Evolutionary conservation across 1,140 invertebrate species (phyloP).

Genomic region (Andricus grossulariae): DNA sequence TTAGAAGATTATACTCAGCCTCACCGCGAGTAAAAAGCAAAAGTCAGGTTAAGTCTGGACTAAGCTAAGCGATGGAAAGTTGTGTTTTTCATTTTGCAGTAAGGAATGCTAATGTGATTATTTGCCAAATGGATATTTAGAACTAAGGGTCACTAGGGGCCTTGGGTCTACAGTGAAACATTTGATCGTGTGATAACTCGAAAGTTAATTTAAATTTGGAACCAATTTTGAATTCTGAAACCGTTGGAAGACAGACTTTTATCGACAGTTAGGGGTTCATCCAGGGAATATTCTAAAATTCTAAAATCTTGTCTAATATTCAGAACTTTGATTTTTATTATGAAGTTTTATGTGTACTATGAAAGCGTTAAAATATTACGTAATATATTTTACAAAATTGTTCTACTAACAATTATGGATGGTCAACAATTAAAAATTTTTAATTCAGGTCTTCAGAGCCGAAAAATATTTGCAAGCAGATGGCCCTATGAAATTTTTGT

Average conservation of each 20-base stretch:
- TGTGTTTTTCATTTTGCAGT: not conserved
- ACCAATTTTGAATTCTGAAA: not conserved
- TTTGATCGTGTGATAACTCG: slow-evolving; percentile 1
- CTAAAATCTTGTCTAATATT: no score
- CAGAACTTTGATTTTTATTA: no score
- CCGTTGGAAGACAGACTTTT: not conserved
- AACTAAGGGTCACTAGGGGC: not conserved
- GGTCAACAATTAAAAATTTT: no score
- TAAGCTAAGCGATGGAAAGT: slow-evolving; percentile 21
- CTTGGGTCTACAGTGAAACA: not conserved
- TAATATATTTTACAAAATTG: no score
- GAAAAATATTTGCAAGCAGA: no score
- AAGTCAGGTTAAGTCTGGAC: slow-evolving; percentile 62
- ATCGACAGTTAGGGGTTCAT: no score
- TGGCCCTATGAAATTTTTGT: no score
- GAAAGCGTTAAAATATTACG: no score
- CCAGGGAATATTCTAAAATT: no score
- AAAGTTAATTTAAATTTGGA: slow-evolving; percentile 5
- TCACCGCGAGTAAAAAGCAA: slow-evolving; percentile 72
- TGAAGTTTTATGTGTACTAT: no score
- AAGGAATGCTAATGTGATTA: slow-evolving; percentile 14
- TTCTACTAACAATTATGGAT: no score
- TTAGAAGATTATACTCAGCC: slow-evolving; percentile 81
- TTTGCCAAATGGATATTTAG: slow-evolving; percentile 28
- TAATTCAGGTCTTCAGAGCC: no score